Conservation (phyloP, 2,113 vertebrate species). For the Triplophysa tibetana region DNA sequence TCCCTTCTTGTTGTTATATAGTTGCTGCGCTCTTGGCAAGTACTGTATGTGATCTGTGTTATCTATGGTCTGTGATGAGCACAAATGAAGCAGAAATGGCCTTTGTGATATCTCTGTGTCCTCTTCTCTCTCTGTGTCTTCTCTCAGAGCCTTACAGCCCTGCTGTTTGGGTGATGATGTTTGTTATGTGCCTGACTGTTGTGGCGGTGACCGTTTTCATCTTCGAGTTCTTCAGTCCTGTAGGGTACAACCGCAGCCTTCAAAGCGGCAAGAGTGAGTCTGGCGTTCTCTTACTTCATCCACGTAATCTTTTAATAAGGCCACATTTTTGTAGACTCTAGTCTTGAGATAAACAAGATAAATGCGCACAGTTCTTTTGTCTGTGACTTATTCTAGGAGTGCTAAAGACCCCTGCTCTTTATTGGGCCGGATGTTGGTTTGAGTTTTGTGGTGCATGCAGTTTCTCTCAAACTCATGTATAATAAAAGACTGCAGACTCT, state of each 20-base stretch:
- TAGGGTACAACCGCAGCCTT: slow-evolving; percentile 85
- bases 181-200: slow-evolving; percentile 95
- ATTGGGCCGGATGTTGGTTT: slow-evolving; percentile 15
- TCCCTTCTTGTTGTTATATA: background rate
- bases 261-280: slow-evolving; percentile 87
- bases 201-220: slow-evolving; percentile 95
- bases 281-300: slow-evolving; percentile 25
- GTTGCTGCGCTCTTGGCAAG: background rate
- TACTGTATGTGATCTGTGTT: background rate
- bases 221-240: slow-evolving; percentile 91
- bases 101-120: slow-evolving; percentile 16
- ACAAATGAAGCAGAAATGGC: background rate
- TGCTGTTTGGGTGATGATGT: slow-evolving; percentile 98
- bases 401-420: background rate
- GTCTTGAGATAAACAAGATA: background rate
- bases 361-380: slow-evolving; percentile 34
- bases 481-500: slow-evolving; percentile 44
- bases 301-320: slow-evolving; percentile 15
- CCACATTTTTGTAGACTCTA: background rate
- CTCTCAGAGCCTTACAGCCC: slow-evolving; percentile 89
- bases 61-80: background rate
- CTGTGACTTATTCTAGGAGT: background rate
- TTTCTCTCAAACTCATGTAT: slow-evolving; percentile 42
- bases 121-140: slow-evolving; percentile 9
- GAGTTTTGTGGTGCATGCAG: slow-evolving; percentile 44